Base-by-base conservation (phyloP, 2,888 invertebrate genomes). In the Chydorus sphaericus region DNA sequence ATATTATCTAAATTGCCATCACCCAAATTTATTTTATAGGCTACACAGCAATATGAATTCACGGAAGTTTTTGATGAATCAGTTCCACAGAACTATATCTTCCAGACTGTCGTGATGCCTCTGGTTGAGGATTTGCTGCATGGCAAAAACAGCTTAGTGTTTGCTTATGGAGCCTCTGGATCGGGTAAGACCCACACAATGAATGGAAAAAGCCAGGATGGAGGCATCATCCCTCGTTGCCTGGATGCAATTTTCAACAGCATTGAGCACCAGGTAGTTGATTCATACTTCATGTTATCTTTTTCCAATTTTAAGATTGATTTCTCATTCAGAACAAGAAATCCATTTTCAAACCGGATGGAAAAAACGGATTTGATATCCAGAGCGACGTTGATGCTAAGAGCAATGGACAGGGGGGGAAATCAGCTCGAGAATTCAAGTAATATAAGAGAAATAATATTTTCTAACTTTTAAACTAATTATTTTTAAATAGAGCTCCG, bases 151-250 rank as follows among this genome's bases (percentile, higher is more conserved):
- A 89, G 90, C 60, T 74, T 98, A 30, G 73, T 98, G 54, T 97
- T 98, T 69, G 90, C 96, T 0, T 99, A 99, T 68, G 97, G 98
- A n/a, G 90, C 97, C 4, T 97, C 97, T 0, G 93, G 93, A 3
- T 78, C 79, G 58, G 98, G 98, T 0, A 99, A 99, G 74, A 98
- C 98, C 0, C 91, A 83, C 68, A 98, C 97, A 0, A 92, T 99
- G 87, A 88, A 88, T 0, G 90, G 80, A 60, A 67, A 65, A 28
- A 67, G 70, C 7, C 71, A 79, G 58, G 79, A 90, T 67, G 82
- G 85, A 61, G 88, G 98, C 51, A 78, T 94, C 63, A 74, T 98
- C 73, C 93, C 94, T 1, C 71, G 94, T 62, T 82, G 85, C 64
- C 74, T 98, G 54, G 89, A 94, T 69, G 84, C 89, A 0, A 76